A percentile compares a stretch with the other conserved stretches of the same genome.
These are phyloP conservation scores for Lucinisca nassula DNA, from an alignment of 2,888 invertebrate species.

Conservation along the genomic window DNA sequence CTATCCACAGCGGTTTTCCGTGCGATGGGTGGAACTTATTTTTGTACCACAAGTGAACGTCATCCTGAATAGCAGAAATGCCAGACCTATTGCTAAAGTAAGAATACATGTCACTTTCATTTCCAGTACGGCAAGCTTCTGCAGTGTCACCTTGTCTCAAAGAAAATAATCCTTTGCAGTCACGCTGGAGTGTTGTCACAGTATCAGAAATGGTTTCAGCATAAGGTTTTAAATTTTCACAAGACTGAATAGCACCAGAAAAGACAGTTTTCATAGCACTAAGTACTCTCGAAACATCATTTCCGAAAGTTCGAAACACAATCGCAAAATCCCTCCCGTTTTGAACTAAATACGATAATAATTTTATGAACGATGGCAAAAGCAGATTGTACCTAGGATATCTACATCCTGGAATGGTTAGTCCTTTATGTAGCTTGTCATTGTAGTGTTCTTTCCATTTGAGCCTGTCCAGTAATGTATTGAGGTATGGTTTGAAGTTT, in stretches of 20 bases:
- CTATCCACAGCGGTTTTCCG: conserved; percentile 67
- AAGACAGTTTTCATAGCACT: conserved; percentile 39
- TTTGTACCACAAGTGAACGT: conserved; percentile 49
- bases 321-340: conserved; percentile 52
- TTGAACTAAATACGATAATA: conserved; percentile 38
- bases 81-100: conserved; percentile 44
- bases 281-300: conserved; percentile 55
- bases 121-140: background rate
- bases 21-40: conserved; percentile 52
- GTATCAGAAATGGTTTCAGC: conserved; percentile 13
- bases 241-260: conserved; percentile 30
- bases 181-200: conserved; percentile 20
- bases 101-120: conserved; percentile 61
- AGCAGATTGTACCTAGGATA: conserved; percentile 57
- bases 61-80: conserved; percentile 54
- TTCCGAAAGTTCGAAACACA: conserved; percentile 60
- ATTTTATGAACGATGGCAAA: conserved; percentile 59
- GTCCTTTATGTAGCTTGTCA: conserved; percentile 40
- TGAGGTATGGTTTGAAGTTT: conserved; percentile 61
- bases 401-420: conserved; percentile 59
- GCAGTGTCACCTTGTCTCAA: background rate
- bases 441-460: conserved; percentile 60
- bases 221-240: conserved; percentile 27
- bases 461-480: conserved; percentile 45
- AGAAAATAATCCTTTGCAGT: conserved; percentile 8